These are phyloP conservation scores for Pachypsylla venusta DNA, from an alignment of 1,140 invertebrate genomes.

Conservation along the genomic window DNA sequence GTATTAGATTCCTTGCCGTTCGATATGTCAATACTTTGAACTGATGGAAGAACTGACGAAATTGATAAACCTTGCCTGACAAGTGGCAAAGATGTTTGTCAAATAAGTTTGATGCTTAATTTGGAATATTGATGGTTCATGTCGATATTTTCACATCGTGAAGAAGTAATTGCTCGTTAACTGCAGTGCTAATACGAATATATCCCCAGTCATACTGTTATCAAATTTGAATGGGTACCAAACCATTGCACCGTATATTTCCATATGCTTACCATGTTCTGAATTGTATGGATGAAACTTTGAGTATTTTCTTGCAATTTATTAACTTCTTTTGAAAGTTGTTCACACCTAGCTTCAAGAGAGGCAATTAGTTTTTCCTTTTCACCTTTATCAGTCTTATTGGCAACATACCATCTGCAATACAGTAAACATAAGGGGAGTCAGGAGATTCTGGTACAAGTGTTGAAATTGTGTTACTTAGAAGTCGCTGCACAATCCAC, in stretches of 20 bases:
- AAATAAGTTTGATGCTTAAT: background rate
- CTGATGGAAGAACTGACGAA: too few relatives aligned
- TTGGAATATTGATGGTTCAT: background rate
- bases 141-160: background rate
- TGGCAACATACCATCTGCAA: background rate
- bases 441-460: background rate
- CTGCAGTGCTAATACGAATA: background rate
- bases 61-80: too few relatives aligned
- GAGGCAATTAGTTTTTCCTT: background rate
- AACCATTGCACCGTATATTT: too few relatives aligned
- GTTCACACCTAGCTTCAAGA: background rate
- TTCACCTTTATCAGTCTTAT: background rate
- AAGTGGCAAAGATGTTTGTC: background rate
- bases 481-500: background rate
- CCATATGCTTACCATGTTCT: slow-evolving; percentile 8
- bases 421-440: too few relatives aligned
- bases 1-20: too few relatives aligned
- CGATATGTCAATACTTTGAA: too few relatives aligned
- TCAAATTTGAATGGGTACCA: background rate
- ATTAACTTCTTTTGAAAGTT: background rate
- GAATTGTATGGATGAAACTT: background rate
- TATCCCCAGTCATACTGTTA: background rate
- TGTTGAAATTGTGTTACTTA: background rate
- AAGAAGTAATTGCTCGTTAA: background rate
- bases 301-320: background rate